Percentiles rank a stretch among this genome's conserved stretches.
Evolutionary conservation across 1,140 invertebrate genomes (phyloP).

Genomic region (Drosophila chauvacae): DNA sequence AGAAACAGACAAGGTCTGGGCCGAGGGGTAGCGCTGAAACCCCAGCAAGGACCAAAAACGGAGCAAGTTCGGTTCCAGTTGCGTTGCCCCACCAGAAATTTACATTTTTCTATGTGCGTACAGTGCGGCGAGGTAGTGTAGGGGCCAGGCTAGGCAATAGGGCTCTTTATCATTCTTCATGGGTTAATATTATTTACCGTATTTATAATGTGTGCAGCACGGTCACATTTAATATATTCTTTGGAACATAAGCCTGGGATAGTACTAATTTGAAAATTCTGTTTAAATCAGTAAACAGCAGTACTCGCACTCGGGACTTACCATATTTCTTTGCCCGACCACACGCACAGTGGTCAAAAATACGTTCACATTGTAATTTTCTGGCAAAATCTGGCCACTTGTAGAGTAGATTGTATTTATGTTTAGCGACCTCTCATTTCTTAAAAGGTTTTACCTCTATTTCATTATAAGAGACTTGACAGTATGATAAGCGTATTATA

Average conservation of each 20-base stretch:
- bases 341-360: neutral
- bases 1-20: neutral
- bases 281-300: no score
- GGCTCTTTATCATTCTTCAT: neutral
- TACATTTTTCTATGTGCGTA: conserved; percentile 33
- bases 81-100: conserved; percentile 26
- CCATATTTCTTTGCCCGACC: neutral
- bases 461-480: neutral
- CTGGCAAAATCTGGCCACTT: neutral
- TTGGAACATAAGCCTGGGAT: neutral
- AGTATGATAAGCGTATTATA: neutral
- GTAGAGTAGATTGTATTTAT: neutral
- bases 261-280: neutral
- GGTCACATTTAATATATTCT: neutral
- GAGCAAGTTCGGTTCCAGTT: conserved; percentile 19
- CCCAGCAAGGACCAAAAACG: conserved; percentile 21
- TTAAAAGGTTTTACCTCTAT: neutral
- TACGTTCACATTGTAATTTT: neutral
- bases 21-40: conserved; percentile 7
- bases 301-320: no score
- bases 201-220: neutral
- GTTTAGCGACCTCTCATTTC: neutral
- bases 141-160: neutral
- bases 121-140: conserved; percentile 15
- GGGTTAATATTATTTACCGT: neutral